These are phyloP conservation scores for Pharmacophagus antenor DNA, from an alignment of 2,888 invertebrate genomes.

Conservation along the genomic window DNA sequence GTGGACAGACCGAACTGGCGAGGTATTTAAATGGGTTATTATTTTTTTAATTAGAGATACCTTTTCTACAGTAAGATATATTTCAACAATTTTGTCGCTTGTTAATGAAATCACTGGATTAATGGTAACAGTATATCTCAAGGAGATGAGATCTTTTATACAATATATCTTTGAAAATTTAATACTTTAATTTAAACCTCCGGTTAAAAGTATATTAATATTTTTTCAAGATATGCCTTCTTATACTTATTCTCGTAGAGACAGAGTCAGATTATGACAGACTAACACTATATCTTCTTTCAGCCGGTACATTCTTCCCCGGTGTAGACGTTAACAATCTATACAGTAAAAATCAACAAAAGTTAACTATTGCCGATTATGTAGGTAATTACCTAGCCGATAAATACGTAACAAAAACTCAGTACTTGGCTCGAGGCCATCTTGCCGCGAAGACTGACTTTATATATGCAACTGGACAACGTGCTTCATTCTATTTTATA, in stretches of 20 bases:
- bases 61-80: too few species aligned
- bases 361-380: constrained; percentile 47
- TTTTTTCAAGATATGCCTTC: too few species aligned
- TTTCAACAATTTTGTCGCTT: too few species aligned
- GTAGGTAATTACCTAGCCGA: constrained; percentile 59
- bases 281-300: constrained; percentile 32
- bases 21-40: constrained; percentile 38
- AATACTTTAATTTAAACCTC: too few species aligned
- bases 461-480: constrained; percentile 73
- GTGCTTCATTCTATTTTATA: constrained; percentile 78
- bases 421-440: constrained; percentile 80
- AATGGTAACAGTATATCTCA: too few species aligned
- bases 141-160: too few species aligned
- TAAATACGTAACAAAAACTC: constrained; percentile 67
- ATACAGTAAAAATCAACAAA: constrained; percentile 64
- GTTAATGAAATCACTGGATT: too few species aligned
- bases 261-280: too few species aligned
- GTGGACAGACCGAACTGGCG: constrained; percentile 71
- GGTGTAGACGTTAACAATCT: constrained; percentile 59
- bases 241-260: too few species aligned
- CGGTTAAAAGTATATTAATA: too few species aligned
- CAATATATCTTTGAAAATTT: too few species aligned
- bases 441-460: constrained; percentile 78
- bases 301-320: constrained; percentile 75
- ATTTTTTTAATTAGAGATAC: constrained; percentile 24